Evolutionary conservation across 2,888 invertebrate genomes (phyloP).

Genomic region (Galerucella nymphaeae): DNA sequence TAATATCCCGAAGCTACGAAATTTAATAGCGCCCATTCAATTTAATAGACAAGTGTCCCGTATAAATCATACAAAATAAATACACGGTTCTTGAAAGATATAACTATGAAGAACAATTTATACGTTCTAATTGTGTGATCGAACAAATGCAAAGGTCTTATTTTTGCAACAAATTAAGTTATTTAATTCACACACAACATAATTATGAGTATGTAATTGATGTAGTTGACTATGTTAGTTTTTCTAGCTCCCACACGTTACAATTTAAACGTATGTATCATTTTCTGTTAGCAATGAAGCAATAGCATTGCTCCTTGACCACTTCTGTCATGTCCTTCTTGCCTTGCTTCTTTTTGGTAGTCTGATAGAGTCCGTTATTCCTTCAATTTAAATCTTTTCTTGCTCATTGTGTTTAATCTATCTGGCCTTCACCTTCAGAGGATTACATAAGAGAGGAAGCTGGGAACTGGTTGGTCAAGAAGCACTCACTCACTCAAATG

Average conservation of each 20-base stretch:
- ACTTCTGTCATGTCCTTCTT: too few species aligned
- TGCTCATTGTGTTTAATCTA: too few species aligned
- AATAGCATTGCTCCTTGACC: too few species aligned
- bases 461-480: too few species aligned
- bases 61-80: conserved; percentile 11
- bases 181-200: background rate
- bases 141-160: conserved; percentile 7
- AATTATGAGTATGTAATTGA: background rate
- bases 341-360: too few species aligned
- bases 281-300: too few species aligned
- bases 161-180: background rate
- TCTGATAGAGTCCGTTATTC: too few species aligned
- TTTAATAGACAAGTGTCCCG: conserved; percentile 7
- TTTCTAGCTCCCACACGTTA: background rate
- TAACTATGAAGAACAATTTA: conserved; percentile 13
- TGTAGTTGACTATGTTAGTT: background rate
- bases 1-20: background rate
- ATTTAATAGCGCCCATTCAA: conserved; percentile 13
- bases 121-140: conserved; percentile 1
- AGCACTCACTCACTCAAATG: too few species aligned
- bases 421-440: too few species aligned
- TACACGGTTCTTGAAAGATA: conserved; percentile 1
- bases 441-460: too few species aligned
- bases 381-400: too few species aligned
- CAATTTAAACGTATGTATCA: too few species aligned